Evolutionary conservation across 2,888 invertebrate genomes (phyloP).

Genomic region (Listrodromus nycthemerus): DNA sequence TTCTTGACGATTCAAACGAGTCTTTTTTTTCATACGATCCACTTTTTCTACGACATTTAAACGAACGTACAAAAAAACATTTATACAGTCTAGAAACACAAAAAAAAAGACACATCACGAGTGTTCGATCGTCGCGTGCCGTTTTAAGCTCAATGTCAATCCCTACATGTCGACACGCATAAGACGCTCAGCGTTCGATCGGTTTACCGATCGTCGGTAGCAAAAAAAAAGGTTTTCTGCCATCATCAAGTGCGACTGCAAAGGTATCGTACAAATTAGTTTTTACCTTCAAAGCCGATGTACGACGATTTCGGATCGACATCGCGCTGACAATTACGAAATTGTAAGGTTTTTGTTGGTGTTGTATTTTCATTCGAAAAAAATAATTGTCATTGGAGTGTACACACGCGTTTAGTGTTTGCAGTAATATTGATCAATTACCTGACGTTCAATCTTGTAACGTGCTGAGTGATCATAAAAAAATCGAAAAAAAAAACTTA

Average conservation of each 20-base stretch:
- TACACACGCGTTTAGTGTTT: conserved; percentile 47
- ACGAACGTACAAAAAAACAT: conserved; percentile 69
- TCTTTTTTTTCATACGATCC: conserved; percentile 58
- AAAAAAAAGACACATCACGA: conserved; percentile 10
- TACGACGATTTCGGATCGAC: conserved; percentile 20
- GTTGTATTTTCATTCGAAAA: neutral
- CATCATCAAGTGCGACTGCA: conserved; percentile 41
- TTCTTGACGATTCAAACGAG: conserved; percentile 52
- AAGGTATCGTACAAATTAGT: conserved; percentile 59
- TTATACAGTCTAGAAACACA: conserved; percentile 44
- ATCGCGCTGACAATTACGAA: conserved; percentile 11
- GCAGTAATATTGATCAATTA: conserved; percentile 62
- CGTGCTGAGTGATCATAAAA: conserved; percentile 56
- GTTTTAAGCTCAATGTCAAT: conserved; percentile 34
- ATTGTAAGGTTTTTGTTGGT: conserved; percentile 24
- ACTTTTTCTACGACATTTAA: conserved; percentile 71
- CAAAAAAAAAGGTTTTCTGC: conserved; percentile 27
- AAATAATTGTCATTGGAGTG: conserved; percentile 10
- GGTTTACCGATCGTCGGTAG: conserved; percentile 28
- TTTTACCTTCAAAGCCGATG: conserved; percentile 31
- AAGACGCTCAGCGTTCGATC: conserved; percentile 26
- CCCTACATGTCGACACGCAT: conserved; percentile 36
- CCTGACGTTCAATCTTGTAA: conserved; percentile 46
- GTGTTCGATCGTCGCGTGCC: conserved; percentile 44
- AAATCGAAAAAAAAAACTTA: conserved; percentile 59